phyloP scores from a whole-genome alignment of 2,888 invertebrate species.

The Zootermopsis nevadensis region DNA sequence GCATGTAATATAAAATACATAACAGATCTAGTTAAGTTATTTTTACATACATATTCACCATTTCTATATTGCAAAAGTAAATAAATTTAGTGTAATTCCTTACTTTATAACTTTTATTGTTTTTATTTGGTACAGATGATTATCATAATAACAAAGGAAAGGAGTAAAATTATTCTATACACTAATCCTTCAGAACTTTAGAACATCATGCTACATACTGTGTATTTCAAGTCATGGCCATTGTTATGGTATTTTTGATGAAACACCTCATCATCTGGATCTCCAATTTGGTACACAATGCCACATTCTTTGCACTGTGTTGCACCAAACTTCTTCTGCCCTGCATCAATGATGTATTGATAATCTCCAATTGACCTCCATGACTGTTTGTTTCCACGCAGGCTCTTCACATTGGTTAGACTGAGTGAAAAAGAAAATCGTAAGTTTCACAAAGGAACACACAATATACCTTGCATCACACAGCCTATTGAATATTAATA shows the following conservation, averaged over 20 bases:
- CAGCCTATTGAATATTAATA: too few relatives aligned
- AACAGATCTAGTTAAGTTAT: too few relatives aligned
- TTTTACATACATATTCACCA: too few relatives aligned
- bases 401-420: slow-evolving; percentile 44
- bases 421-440: slow-evolving; percentile 51
- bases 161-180: too few relatives aligned
- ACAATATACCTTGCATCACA: too few relatives aligned
- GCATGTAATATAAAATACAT: too few relatives aligned
- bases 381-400: slow-evolving; percentile 48
- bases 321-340: slow-evolving; percentile 83
- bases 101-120: too few relatives aligned
- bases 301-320: slow-evolving; percentile 81
- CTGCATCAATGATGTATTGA: slow-evolving; percentile 85
- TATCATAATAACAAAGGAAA: too few relatives aligned
- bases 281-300: slow-evolving; percentile 77
- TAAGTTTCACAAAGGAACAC: too few relatives aligned
- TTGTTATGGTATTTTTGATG: slow-evolving; percentile 81
- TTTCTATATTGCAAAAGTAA: too few relatives aligned
- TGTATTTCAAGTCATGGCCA: slow-evolving; percentile 72
- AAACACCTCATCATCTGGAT: slow-evolving; percentile 81
- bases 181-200: background rate
- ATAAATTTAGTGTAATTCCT: too few relatives aligned
- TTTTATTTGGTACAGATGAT: too few relatives aligned
- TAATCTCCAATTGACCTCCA: slow-evolving; percentile 61
- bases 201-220: slow-evolving; percentile 64